Evolutionary conservation across 1,140 invertebrate species (phyloP), one percentile per base, ranked within the genome.

Genomic region (Sitophilus oryzae): DNA sequence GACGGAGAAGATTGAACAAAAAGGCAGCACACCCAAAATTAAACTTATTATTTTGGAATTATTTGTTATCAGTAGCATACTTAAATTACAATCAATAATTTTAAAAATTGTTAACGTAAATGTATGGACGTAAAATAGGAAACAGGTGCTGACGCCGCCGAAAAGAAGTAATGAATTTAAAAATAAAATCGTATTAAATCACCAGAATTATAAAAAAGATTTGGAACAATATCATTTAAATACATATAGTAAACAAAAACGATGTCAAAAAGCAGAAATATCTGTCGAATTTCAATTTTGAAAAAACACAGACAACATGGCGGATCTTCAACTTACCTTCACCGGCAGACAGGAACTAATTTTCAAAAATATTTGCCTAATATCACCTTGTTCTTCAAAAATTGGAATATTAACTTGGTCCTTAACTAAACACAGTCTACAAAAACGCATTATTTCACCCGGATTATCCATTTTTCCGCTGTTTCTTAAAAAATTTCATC

Each of bases 351-450:
- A 79, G 47, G 77, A 73, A 61, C 74, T 71, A 57, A 79, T 79
- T 71, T 79, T 80, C 51, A 77, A 67, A 60, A 75, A 79, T 57
- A 79, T 77, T 61, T 79, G 76, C 60, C 76, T 68, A 36, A 74
- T 73, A 60, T 79, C 76, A 35, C 75, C 51, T 19, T 78, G 74
- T 53, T 75, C 77, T 22, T 76, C 79, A 59, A 80, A 80, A 63
- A 80, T 80, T 43, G 77, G 73, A 54, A 78, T 70, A 54, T 75
- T 75, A 18, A 78, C 79, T 60, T 74, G 70, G 41, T 80, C 77
- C 66, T 79, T 79, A 52, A 78, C 76, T 66, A 79, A 77, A 71
- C 79, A 80, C 66, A 80, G 67, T 65, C 79, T 72, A 69, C 79
- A 80, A 66, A 80, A 63, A 55, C 76, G 72, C 66, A 77, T 67